These are phyloP conservation scores for Geopemphigus sp. DNA, from an alignment of 1,140 invertebrate species.

Conservation along the genomic window DNA sequence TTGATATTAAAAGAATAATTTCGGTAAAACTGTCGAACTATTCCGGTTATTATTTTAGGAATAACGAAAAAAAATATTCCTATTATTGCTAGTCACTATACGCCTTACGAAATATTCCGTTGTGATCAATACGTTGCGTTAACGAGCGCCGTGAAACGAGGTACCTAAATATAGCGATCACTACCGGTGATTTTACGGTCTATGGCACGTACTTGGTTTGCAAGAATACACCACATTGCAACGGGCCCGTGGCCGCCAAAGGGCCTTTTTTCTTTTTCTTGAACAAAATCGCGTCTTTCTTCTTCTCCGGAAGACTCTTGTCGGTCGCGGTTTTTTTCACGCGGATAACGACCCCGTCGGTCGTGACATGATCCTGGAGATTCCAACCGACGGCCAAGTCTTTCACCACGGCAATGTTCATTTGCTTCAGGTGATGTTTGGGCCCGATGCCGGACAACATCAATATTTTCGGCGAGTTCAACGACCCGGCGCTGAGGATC, in stretches of 20 bases:
- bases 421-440: conserved; percentile 54
- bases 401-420: conserved; percentile 52
- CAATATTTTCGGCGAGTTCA: conserved; percentile 56
- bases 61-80: too few species aligned
- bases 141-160: background rate
- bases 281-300: conserved; percentile 60
- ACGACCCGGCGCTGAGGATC: conserved; percentile 57
- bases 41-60: too few species aligned
- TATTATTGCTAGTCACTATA: too few species aligned
- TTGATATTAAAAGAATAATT: too few species aligned
- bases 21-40: too few species aligned
- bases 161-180: too few species aligned
- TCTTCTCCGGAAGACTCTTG: conserved; percentile 58
- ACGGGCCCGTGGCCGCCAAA: conserved; percentile 55
- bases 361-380: conserved; percentile 57
- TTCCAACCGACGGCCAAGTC: conserved; percentile 57
- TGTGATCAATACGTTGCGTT: background rate
- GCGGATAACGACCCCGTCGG: conserved; percentile 56
- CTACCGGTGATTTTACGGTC: too few species aligned
- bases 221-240: conserved; percentile 55
- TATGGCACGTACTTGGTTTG: conserved; percentile 55
- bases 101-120: background rate
- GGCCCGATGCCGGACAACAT: conserved; percentile 59
- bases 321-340: conserved; percentile 58
- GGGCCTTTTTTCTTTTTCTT: conserved; percentile 54